Base-by-base conservation (phyloP, 2,113 vertebrate genomes). In the Boulengeromyrus knoepffleri region DNA sequence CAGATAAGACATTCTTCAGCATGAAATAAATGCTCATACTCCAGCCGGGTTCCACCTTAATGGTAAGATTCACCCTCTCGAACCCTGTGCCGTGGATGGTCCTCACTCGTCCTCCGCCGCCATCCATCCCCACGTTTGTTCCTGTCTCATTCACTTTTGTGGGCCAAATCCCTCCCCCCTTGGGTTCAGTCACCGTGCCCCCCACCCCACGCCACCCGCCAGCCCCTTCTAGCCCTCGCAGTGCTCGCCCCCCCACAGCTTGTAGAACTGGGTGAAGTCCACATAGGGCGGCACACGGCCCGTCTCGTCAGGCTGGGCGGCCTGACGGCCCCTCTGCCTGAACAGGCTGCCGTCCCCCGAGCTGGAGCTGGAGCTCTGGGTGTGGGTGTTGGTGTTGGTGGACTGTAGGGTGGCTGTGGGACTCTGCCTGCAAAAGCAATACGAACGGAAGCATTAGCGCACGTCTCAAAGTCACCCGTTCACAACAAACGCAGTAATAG, bases 351-450 rank as follows among this genome's bases (percentile, higher is more conserved):
- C 98, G 0, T 98, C 99, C 53, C 98, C 98, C 0, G 98, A 99
- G 95, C 98, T 98, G 95, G 98, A 99, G 93, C 98, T 99, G 96
- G 99, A 99, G 0, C 98, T 99, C 94, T 99, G 98, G 0, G 98
- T 99, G 92, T 97, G 98, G 87, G 98, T 99, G 93, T 97, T 98
- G 87, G 98, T 99, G 93, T 97, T 98, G 93, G 97, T 98, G 4
- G 98, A 99, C 95, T 99, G 98, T 50, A 99, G 97, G 0, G 98
- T 99, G 93, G 97, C 95, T 0, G 97, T 99, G 42, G 98, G 99
- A 92, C 98, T 99, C 95, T 99, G 99, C 90, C 97, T 99, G 93
- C 5, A 91, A 93, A 91, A 91, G 49, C 91, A 89, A 89, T 24
- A 24, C 52, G 13, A 31, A 83, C 2, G 5, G 10, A 27, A 12